Percentiles rank a stretch among this genome's conserved stretches.
phyloP scores from a whole-genome alignment of 30 jellyfish, hydroid and myxozoan species.

The Pelagia noctiluca region DNA sequence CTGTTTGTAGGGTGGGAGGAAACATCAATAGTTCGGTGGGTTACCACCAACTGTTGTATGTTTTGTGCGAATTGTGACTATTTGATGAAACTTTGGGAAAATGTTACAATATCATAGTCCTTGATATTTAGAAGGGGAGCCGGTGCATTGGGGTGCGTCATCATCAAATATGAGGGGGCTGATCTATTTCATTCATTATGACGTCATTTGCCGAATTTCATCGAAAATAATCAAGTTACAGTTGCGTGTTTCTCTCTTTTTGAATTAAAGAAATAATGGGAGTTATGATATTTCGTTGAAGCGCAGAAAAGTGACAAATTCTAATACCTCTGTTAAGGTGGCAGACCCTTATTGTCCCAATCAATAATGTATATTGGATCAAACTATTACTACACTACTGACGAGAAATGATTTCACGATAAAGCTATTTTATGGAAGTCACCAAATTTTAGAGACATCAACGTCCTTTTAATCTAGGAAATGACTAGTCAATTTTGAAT shows the following conservation, averaged over 20 bases:
- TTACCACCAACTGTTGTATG: conserved; percentile 15
- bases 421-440: background rate
- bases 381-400: background rate
- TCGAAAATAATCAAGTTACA: background rate
- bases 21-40: conserved; percentile 29
- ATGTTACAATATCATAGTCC: conserved; percentile 6
- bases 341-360: conserved; percentile 11
- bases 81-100: conserved; percentile 13
- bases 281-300: conserved; percentile 6
- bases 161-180: background rate
- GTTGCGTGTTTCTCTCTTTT: background rate
- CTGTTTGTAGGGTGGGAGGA: too few relatives aligned
- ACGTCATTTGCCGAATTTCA: conserved; percentile 10
- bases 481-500: background rate
- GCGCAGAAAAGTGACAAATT: background rate
- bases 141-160: conserved; percentile 7
- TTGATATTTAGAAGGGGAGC: conserved; percentile 22
- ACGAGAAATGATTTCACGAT: background rate
- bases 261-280: background rate
- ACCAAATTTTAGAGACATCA: background rate
- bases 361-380: background rate
- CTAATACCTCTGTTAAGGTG: conserved; percentile 16
- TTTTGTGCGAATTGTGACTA: conserved; percentile 20
- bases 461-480: background rate
- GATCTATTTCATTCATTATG: background rate